These are phyloP conservation scores for Heliconius hewitsoni DNA, from an alignment of 1,140 invertebrate species.

Conservation along the genomic window DNA sequence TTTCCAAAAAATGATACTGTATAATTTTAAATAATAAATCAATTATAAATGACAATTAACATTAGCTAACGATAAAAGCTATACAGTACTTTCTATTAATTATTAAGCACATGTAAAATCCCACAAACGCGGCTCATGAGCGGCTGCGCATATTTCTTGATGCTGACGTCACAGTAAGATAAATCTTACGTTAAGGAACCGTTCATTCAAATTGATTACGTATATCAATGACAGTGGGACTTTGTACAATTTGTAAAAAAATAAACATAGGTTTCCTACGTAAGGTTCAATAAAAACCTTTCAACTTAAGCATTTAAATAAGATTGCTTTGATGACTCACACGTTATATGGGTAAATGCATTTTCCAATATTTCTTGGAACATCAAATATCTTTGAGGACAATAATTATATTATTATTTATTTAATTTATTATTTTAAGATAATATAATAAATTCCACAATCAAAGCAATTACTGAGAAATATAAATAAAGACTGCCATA, in stretches of 20 bases:
- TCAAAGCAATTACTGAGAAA: no score
- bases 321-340: background rate
- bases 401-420: background rate
- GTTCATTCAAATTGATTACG: background rate
- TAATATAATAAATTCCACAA: no score
- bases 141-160: slow-evolving; percentile 25
- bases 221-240: background rate
- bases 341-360: background rate
- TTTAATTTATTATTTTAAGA: no score
- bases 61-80: background rate
- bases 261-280: no score
- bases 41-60: background rate
- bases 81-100: slow-evolving; percentile 37
- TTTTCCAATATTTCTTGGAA: background rate
- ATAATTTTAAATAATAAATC: no score
- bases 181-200: background rate
- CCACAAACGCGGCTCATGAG: slow-evolving; percentile 30
- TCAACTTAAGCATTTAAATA: background rate
- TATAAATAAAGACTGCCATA: no score
- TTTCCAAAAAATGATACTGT: no score
- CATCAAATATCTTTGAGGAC: background rate
- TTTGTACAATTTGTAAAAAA: background rate
- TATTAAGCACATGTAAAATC: slow-evolving; percentile 49
- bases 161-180: slow-evolving; percentile 33
- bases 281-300: background rate